Evolutionary conservation across 2,888 invertebrate species (phyloP).

Genomic region (Caenorhabditis sp.): DNA sequence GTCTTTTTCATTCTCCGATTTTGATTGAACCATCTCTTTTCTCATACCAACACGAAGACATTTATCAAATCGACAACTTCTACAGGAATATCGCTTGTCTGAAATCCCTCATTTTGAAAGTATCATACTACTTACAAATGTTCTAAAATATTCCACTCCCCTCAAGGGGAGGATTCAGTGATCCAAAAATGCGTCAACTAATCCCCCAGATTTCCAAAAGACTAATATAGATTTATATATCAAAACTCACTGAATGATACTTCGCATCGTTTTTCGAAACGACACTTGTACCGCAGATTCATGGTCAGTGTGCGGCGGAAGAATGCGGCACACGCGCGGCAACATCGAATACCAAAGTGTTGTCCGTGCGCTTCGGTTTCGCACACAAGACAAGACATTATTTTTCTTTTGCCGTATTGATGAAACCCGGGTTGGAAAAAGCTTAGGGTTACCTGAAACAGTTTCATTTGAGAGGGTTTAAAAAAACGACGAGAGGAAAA

Average conservation of each 20-base stretch:
- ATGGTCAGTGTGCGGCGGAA: constrained; percentile 43
- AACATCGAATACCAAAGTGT: constrained; percentile 49
- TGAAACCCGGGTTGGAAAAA: too few species aligned
- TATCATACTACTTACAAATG: too few species aligned
- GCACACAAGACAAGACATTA: constrained; percentile 45
- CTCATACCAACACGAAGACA: constrained; percentile 45
- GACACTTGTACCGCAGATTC: constrained; percentile 44
- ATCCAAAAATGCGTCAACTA: too few species aligned
- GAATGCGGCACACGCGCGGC: constrained; percentile 54
- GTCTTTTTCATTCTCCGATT: constrained; percentile 31
- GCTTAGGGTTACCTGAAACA: background rate
- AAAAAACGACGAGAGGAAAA: background rate
- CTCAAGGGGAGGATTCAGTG: too few species aligned
- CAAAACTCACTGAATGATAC: constrained; percentile 45
- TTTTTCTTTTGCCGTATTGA: background rate
- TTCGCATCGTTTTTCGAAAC: constrained; percentile 43
- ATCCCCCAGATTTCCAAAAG: background rate
- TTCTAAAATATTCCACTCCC: too few species aligned
- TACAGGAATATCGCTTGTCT: constrained; percentile 50
- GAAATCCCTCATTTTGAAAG: constrained; percentile 5
- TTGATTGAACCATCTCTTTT: constrained; percentile 42
- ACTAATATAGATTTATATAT: background rate
- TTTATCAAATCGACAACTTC: constrained; percentile 44
- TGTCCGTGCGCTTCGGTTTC: constrained; percentile 43
- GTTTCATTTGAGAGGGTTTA: background rate